Conservation (phyloP, 2,113 vertebrate genomes). For the Mellivora capensis region DNA sequence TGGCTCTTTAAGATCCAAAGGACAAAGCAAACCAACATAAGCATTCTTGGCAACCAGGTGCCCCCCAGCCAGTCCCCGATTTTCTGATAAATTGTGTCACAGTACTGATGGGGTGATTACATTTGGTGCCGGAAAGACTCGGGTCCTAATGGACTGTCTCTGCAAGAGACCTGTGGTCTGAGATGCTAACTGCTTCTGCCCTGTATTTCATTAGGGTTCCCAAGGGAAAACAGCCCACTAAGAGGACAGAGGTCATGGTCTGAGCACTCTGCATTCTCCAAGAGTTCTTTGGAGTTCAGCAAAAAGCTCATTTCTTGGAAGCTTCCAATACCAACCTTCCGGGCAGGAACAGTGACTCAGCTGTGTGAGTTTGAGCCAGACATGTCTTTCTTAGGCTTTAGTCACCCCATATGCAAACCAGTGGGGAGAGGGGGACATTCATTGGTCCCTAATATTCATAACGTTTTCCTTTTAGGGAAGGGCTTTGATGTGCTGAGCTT, state of each 20-base stretch:
- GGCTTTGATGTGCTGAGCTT: background rate
- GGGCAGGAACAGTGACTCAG: background rate
- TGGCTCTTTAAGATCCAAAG: background rate
- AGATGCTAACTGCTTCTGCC: background rate
- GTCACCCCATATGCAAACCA: background rate
- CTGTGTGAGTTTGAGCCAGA: background rate
- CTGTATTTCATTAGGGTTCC: background rate
- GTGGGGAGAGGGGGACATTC: background rate
- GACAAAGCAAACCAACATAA: background rate
- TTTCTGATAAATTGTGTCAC: conserved; percentile 1
- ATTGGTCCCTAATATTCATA: background rate
- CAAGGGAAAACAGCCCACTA: background rate
- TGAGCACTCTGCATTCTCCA: background rate
- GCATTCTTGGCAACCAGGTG: background rate
- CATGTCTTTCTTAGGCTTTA: background rate
- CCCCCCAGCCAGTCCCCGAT: background rate
- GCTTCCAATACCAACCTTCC: background rate
- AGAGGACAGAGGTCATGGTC: background rate
- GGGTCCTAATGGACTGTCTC: background rate
- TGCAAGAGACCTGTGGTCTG: background rate
- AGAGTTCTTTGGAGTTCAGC: background rate
- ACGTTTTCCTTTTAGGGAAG: background rate
- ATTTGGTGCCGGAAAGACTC: background rate
- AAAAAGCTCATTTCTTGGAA: background rate
- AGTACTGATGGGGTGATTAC: background rate